Evolutionary conservation across 2,888 invertebrate species (phyloP).

Genomic region (Gastracanthus pulcherrimus): DNA sequence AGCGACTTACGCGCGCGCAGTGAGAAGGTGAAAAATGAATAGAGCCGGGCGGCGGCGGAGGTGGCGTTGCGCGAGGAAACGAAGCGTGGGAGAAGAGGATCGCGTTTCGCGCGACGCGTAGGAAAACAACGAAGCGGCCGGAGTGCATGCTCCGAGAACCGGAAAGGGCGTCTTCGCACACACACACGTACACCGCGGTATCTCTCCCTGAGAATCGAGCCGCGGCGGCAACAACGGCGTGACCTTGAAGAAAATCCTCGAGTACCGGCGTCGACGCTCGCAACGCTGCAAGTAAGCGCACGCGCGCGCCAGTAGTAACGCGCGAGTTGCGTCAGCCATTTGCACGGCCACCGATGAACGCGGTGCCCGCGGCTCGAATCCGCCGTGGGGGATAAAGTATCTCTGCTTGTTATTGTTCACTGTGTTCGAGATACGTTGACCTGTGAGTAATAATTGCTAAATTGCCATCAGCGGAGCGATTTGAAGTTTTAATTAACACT

Average conservation of each 20-base stretch:
- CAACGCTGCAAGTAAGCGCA: not conserved
- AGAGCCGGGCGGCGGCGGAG: not conserved
- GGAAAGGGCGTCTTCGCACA: constrained; percentile 43
- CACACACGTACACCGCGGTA: too few relatives aligned
- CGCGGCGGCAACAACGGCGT: not conserved
- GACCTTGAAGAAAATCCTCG: constrained; percentile 42
- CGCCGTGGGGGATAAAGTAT: too few relatives aligned
- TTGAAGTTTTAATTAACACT: not conserved
- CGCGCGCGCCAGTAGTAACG: constrained; percentile 31
- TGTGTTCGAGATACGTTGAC: not conserved
- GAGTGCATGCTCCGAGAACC: constrained; percentile 13
- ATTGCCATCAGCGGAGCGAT: not conserved
- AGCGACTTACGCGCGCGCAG: not conserved
- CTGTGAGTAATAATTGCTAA: not conserved
- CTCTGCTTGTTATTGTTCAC: too few relatives aligned
- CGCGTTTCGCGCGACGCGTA: constrained; percentile 30
- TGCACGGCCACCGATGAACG: too few relatives aligned
- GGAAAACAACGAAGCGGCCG: constrained; percentile 20
- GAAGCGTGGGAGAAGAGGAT: constrained; percentile 59
- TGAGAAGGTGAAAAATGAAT: constrained; percentile 48
- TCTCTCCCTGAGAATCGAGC: constrained; percentile 5
- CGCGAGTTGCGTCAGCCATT: constrained; percentile 43
- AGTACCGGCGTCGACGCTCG: not conserved
- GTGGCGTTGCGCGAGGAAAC: not conserved
- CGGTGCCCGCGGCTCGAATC: too few relatives aligned